Percentiles rank a stretch among this genome's conserved stretches.
Evolutionary conservation across 1,140 invertebrate genomes (phyloP).

Genomic region (Drosophila auraria): DNA sequence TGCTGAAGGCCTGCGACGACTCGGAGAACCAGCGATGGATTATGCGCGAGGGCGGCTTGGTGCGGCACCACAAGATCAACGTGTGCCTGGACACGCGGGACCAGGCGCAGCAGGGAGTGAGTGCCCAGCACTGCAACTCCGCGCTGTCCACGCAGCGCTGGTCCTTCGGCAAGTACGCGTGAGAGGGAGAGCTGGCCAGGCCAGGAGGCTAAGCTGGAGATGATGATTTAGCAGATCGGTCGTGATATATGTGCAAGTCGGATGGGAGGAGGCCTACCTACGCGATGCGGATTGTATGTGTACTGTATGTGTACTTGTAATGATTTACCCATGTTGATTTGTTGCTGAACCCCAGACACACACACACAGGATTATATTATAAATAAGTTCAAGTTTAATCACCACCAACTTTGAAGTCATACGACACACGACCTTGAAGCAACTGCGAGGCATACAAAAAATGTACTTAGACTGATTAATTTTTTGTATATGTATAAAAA

Average conservation of each 20-base stretch:
- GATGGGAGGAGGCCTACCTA: constrained; percentile 33
- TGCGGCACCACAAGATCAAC: constrained; percentile 90
- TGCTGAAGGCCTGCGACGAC: constrained; percentile 91
- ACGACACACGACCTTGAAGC: too few relatives aligned
- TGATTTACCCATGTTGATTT: constrained; percentile 66
- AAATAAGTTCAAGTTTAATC: constrained; percentile 59
- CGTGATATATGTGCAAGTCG: constrained; percentile 74
- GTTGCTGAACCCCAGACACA: constrained; percentile 54
- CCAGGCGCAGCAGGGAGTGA: constrained; percentile 88
- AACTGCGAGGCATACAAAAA: constrained; percentile 44
- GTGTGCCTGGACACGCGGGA: constrained; percentile 92
- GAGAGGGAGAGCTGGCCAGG: constrained; percentile 43
- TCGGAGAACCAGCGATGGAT: constrained; percentile 92
- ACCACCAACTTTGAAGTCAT: constrained; percentile 33
- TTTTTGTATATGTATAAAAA: constrained; percentile 76
- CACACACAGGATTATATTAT: constrained; percentile 33
- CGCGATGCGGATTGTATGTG: constrained; percentile 67
- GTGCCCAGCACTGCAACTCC: constrained; percentile 90
- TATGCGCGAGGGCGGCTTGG: constrained; percentile 89
- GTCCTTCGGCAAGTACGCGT: constrained; percentile 85
- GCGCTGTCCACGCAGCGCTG: constrained; percentile 89
- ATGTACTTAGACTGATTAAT: constrained; percentile 83
- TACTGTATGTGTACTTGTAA: constrained; percentile 58
- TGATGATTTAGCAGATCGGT: constrained; percentile 25
- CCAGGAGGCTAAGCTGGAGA: constrained; percentile 44